phyloP scores from a whole-genome alignment of 2,113 vertebrate species.

The Corythoichthys intestinalis region DNA sequence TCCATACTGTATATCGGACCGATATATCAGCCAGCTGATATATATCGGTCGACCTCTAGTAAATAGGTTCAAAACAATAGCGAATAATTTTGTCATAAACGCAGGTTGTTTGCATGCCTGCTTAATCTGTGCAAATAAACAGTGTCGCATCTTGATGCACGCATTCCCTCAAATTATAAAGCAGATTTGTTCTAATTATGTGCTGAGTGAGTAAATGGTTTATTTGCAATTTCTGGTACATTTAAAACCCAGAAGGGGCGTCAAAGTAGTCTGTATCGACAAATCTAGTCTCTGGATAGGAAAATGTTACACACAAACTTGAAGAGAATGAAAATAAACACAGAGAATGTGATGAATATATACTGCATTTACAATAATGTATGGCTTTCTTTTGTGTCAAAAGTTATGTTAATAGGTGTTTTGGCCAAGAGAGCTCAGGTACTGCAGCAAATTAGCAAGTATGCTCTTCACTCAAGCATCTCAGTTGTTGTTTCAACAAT shows the following conservation, averaged over 20 bases:
- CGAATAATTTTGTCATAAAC: no score
- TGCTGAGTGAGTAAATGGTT: constrained; percentile 47
- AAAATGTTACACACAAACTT: constrained; percentile 1
- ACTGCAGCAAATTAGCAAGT: background rate
- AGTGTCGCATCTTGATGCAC: constrained; percentile 28
- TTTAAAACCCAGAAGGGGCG: constrained; percentile 32
- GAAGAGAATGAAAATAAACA: background rate
- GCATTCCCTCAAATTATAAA: constrained; percentile 50
- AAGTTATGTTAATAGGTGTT: background rate
- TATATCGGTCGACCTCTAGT: no score
- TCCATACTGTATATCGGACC: no score
- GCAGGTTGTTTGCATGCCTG: background rate
- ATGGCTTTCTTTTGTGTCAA: no score
- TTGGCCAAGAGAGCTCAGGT: background rate
- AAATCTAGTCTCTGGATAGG: background rate
- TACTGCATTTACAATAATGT: background rate
- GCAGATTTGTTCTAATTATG: constrained; percentile 50
- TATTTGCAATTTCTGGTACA: constrained; percentile 60
- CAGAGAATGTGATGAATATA: background rate
- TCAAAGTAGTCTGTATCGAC: constrained; percentile 5
- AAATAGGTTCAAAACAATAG: no score
- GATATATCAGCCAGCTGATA: no score
- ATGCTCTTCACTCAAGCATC: background rate
- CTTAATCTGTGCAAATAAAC: constrained; percentile 1
- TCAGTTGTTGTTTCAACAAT: constrained; percentile 54